Base-by-base conservation (phyloP, 2,888 invertebrate species). In the Limnephilus lunatus region DNA sequence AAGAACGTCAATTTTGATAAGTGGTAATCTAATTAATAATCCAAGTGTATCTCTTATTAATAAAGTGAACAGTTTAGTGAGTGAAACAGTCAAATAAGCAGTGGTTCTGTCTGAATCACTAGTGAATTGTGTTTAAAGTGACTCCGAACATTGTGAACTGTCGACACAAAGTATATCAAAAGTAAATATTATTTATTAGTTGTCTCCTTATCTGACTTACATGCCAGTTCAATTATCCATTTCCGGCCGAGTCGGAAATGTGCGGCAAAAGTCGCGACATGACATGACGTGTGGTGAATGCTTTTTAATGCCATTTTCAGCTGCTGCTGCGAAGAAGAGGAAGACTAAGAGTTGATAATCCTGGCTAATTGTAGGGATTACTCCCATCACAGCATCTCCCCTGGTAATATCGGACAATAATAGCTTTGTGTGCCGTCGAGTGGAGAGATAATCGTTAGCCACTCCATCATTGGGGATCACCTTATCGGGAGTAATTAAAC, bases 401-500 rank as follows among this genome's bases (percentile, higher is more conserved):
- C 68, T 25, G 68, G 25, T 68, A 39, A 32, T 81, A 31, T 80
- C 35, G 11, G 30, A 32, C 35, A 9, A 14, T 89, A 80, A 44
- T 81, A 12, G 89, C 80, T 80, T 14, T 15, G 53, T 44, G n/a
- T 44, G 30, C 83, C 19, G 9, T 19, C 25, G 68, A 68, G 68
- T 68, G 83, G 35, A 88, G 80, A 89, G 88, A 35, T 89, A 89
- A 81, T 83, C 82, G 80, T n/a, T 89, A 32, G 89, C 82, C 48
- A 39, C 90, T 92, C 91, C 90, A 92, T 92, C 92, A 92, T 48
- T 39, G 81, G 80, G 91, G 92, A 92, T 92, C 91, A 91, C 88
- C 92, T 91, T 91, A 92, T 91, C 92, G 31, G 90, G 39, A 82
- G 80, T 90, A 90, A 92, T 92, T 91, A 92, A 90, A 91, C 85